phyloP scores from a whole-genome alignment of 2,797 vertebrate species.

The Benthosema pterotum region DNA sequence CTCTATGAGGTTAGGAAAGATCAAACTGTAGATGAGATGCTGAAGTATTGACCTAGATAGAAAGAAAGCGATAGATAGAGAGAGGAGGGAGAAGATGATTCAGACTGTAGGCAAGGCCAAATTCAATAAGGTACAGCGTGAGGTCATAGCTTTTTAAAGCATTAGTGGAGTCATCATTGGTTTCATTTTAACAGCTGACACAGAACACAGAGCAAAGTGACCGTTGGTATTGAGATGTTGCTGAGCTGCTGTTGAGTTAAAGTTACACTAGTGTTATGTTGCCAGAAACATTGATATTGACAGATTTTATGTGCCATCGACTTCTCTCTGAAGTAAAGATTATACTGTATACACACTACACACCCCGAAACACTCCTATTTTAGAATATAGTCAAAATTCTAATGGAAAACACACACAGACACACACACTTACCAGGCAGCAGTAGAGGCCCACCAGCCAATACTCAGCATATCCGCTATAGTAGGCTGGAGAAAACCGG shows the following conservation, averaged over 20 bases:
- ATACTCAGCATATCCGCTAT: constrained; percentile 92
- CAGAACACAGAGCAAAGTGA: constrained; percentile 27
- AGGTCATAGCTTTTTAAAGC: constrained; percentile 28
- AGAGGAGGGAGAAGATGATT: constrained; percentile 5
- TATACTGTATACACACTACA: constrained; percentile 4
- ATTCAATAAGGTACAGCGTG: constrained; percentile 27
- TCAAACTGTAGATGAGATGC: constrained; percentile 89
- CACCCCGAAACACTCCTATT: not conserved
- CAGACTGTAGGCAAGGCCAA: not conserved
- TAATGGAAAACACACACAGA: constrained; percentile 1
- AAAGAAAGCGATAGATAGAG: constrained; percentile 18
- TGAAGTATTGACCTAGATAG: constrained; percentile 91
- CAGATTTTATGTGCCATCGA: too few relatives aligned
- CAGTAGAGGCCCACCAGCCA: constrained; percentile 96
- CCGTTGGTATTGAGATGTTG: constrained; percentile 34
- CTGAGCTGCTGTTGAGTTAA: constrained; percentile 42
- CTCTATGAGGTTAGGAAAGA: constrained; percentile 88
- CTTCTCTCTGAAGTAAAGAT: too few relatives aligned
- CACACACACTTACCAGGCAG: constrained; percentile 86
- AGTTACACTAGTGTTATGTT: constrained; percentile 23
- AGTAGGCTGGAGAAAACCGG: constrained; percentile 82
- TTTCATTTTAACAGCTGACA: constrained; percentile 31
- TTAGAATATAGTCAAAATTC: not conserved
- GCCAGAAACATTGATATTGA: constrained; percentile 20
- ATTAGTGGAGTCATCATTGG: constrained; percentile 22